Evolutionary conservation across 2,888 invertebrate species (phyloP).

Genomic region (Ommatoiulus sabulosus): DNA sequence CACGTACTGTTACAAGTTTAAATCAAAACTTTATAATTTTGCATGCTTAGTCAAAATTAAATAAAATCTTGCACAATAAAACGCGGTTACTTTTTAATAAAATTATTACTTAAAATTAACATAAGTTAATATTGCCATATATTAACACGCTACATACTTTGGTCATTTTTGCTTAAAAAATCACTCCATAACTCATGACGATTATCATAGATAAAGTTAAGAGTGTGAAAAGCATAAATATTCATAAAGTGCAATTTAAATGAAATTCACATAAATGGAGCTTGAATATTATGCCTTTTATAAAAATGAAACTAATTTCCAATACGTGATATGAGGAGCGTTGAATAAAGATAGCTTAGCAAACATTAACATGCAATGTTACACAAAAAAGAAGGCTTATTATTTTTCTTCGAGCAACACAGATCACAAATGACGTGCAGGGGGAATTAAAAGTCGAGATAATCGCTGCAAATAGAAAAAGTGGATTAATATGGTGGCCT

Average conservation of each 20-base stretch:
- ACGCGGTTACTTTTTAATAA: neutral
- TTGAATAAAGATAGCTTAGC: slow-evolving; percentile 18
- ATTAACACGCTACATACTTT: neutral
- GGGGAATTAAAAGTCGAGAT: slow-evolving; percentile 55
- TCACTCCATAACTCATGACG: neutral
- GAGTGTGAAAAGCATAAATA: neutral
- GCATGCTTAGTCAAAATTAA: neutral
- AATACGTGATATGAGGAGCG: neutral
- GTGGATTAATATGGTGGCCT: slow-evolving; percentile 28
- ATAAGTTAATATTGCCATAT: slow-evolving; percentile 3
- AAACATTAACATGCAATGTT: neutral
- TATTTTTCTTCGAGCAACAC: slow-evolving; percentile 49
- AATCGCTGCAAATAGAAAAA: slow-evolving; percentile 57
- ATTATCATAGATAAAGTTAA: neutral
- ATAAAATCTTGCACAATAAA: neutral
- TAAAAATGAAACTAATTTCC: neutral
- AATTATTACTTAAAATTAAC: neutral
- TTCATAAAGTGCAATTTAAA: neutral
- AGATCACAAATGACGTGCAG: slow-evolving; percentile 54
- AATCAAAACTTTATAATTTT: neutral
- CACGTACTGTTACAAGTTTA: neutral
- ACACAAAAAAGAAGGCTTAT: neutral
- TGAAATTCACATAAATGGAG: neutral
- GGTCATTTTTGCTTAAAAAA: neutral
- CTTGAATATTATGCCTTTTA: neutral